Evolutionary conservation across 2,888 invertebrate species (phyloP).

Genomic region (Leptopilina drosophilae): DNA sequence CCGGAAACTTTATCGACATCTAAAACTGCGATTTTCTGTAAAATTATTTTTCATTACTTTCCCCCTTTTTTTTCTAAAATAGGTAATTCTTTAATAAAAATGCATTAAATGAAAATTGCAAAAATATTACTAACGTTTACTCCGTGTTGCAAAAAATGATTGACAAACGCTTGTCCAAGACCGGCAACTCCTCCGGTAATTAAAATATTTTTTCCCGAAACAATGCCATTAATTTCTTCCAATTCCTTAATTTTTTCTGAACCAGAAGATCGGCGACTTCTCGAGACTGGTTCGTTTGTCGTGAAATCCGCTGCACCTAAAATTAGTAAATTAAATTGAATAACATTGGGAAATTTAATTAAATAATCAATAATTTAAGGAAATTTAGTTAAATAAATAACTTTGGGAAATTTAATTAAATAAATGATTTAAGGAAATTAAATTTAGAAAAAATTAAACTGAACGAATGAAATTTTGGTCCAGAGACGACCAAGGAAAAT

Average conservation of each 20-base stretch:
- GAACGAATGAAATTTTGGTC: no score
- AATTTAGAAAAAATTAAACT: no score
- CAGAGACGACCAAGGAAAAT: no score
- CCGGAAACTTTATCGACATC: slow-evolving; percentile 65
- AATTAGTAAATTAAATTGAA: neutral
- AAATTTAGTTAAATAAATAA: no score
- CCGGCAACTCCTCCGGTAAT: slow-evolving; percentile 72
- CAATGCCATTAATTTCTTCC: slow-evolving; percentile 66
- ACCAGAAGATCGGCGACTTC: slow-evolving; percentile 63
- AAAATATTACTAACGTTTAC: slow-evolving; percentile 64
- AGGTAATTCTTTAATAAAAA: no score
- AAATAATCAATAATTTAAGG: no score
- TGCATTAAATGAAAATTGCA: neutral
- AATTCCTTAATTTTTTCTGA: slow-evolving; percentile 67
- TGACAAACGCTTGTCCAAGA: slow-evolving; percentile 70
- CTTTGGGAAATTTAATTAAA: no score
- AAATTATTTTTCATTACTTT: neutral
- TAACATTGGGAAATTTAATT: no score
- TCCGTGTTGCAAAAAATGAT: slow-evolving; percentile 69
- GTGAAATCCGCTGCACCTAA: neutral
- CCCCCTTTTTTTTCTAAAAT: no score
- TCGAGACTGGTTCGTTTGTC: neutral
- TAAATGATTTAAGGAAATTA: no score
- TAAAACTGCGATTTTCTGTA: slow-evolving; percentile 67
- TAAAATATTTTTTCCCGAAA: slow-evolving; percentile 69